phyloP scores from a whole-genome alignment of 2,888 invertebrate species.

The Nomada ferruginata region DNA sequence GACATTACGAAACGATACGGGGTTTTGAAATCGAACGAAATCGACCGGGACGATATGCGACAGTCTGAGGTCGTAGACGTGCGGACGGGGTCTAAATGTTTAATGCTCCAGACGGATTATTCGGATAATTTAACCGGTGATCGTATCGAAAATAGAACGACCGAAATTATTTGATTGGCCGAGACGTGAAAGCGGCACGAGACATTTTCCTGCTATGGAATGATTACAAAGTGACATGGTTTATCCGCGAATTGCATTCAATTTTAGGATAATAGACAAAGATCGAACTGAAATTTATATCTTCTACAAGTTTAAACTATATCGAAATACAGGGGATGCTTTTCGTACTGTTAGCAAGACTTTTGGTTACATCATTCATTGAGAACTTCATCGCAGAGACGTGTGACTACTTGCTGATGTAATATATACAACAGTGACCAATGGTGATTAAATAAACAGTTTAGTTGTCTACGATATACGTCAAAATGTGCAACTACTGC shows the following conservation, averaged over 20 bases:
- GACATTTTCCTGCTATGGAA: constrained; percentile 58
- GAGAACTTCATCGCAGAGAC: too few relatives aligned
- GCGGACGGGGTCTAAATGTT: constrained; percentile 72
- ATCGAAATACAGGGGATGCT: too few relatives aligned
- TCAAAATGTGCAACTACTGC: too few relatives aligned
- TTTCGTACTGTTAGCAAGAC: too few relatives aligned
- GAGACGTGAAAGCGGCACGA: constrained; percentile 58
- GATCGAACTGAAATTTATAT: too few relatives aligned
- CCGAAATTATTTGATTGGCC: constrained; percentile 68
- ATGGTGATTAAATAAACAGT: too few relatives aligned
- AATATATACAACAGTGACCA: too few relatives aligned
- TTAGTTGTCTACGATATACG: too few relatives aligned
- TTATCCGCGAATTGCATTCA: constrained; percentile 10
- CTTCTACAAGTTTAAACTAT: too few relatives aligned
- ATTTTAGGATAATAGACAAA: background rate
- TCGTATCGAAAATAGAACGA: constrained; percentile 70
- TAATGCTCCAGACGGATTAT: constrained; percentile 77
- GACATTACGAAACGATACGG: background rate
- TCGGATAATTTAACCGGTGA: constrained; percentile 71
- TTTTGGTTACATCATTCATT: too few relatives aligned
- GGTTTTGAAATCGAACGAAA: constrained; percentile 53
- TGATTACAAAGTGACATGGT: constrained; percentile 45
- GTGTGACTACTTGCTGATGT: too few relatives aligned
- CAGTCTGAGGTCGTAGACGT: constrained; percentile 63
- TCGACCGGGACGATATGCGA: constrained; percentile 53